Evolutionary conservation across 30 jellyfish, hydroid and myxozoan species (phyloP), one percentile per base, ranked within the genome.

Genomic region (Aurelia aurita complex sp. Pacific): DNA sequence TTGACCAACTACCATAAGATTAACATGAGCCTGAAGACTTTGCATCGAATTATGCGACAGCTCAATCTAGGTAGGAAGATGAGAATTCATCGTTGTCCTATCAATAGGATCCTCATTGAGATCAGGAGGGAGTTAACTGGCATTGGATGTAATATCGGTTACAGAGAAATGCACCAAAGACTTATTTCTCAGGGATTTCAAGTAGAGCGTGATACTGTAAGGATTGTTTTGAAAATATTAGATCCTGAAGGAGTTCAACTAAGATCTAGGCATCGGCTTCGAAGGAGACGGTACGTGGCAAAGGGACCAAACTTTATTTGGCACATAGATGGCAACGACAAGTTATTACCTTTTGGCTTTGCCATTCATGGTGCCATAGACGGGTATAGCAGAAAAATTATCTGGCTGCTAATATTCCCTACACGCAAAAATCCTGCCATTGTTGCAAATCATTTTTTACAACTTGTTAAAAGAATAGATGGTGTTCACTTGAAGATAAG

Each of bases 321-420:
- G 94, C 52, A 64, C 57, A 61, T 67, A 43, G 51, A 16, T 85
- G 89, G 94, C 33, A 64, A 74, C 52, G 85, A 69, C 54, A 82
- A 82, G 38, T 51, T 82, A 35, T 32, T 35, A 15, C 91, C 91
- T 12, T 82, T 66, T 43, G 91, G 91, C 46, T 82, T 82, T 46
- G 66, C 85, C 13, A 60, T 82, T 29, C 91, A 82, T 69, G 91
- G 91, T n/a, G 64, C 68, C 3, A 82, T 82, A 1, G 91, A 82
- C 61, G 91, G 91, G 62, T 82, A 19, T 16, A 82, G 91, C 42
- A 61, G 91, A 16, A 68, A 69, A 32, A 69, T 82, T 18, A 50
- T 82, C 4, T 82, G 91, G 91, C 77, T 82, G n/a, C n/a, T 64
- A 12, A 70, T 82, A 9, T 3, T 86, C 51, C 40, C 66, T 1